Conservation (phyloP, 2,797 vertebrate species). For the Manis javanica region DNA sequence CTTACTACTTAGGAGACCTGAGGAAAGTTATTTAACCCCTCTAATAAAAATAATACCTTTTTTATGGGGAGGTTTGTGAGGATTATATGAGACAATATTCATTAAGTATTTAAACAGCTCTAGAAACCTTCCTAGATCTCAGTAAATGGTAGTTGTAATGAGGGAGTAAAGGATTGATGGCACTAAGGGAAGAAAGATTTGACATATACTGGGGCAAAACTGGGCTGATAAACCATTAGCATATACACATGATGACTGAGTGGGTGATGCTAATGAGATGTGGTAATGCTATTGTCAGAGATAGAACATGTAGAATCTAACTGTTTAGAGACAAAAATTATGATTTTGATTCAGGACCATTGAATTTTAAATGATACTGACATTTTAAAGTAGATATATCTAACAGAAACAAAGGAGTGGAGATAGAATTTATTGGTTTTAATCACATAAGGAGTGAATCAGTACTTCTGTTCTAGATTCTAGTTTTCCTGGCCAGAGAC, state of each 20-base stretch:
- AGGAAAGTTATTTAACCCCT: neutral
- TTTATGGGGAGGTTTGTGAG: neutral
- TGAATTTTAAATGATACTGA: neutral
- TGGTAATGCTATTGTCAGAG: neutral
- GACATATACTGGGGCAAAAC: neutral
- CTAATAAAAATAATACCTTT: constrained; percentile 6
- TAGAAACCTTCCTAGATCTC: neutral
- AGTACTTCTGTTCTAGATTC: neutral
- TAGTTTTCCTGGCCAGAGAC: neutral
- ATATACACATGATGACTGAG: neutral
- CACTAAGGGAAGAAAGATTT: neutral
- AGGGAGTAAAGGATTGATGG: neutral
- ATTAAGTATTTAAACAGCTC: neutral
- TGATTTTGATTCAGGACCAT: neutral
- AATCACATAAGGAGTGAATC: neutral
- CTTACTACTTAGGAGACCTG: neutral
- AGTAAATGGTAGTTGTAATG: neutral
- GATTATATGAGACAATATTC: neutral
- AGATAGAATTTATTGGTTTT: neutral
- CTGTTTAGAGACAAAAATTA: neutral
- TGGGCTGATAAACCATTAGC: neutral
- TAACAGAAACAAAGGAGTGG: neutral
- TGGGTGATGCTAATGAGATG: neutral
- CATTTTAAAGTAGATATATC: constrained; percentile 6
- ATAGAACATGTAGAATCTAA: neutral